These are phyloP conservation scores for Drosophila austrosaltans DNA, from an alignment of 2,888 invertebrate genomes.

Conservation along the genomic window DNA sequence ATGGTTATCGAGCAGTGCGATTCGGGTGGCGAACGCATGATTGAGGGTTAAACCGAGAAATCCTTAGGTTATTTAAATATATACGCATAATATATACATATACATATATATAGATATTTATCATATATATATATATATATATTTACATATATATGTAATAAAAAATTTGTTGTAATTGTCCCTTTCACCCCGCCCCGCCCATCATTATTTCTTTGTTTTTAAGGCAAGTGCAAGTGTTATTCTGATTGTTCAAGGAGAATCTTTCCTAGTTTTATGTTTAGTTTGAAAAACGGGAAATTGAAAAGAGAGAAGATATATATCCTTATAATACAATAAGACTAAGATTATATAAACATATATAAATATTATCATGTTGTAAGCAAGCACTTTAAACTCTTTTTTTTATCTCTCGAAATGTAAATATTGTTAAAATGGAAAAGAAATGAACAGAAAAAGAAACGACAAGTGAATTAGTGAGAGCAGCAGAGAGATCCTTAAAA, in stretches of 20 bases:
- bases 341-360: slow-evolving; percentile 42
- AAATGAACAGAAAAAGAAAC: slow-evolving; percentile 28
- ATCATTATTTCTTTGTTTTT: slow-evolving; percentile 46
- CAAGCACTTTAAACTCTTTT: slow-evolving; percentile 45
- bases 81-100: slow-evolving; percentile 19
- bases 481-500: slow-evolving; percentile 55
- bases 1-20: slow-evolving; percentile 88
- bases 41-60: slow-evolving; percentile 75
- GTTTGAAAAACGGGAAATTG: slow-evolving; percentile 24
- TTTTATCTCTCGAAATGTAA: slow-evolving; percentile 61
- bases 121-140: neutral
- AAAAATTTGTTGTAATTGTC: slow-evolving; percentile 67
- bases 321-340: slow-evolving; percentile 19
- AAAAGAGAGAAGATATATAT: slow-evolving; percentile 26
- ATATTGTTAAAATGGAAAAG: slow-evolving; percentile 66
- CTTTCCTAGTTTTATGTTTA: slow-evolving; percentile 53
- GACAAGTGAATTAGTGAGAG: slow-evolving; percentile 49
- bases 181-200: slow-evolving; percentile 23
- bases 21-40: slow-evolving; percentile 73
- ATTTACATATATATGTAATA: slow-evolving; percentile 40
- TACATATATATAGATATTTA: neutral
- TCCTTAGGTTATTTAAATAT: slow-evolving; percentile 29
- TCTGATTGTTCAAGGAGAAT: slow-evolving; percentile 53
- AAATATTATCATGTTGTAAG: slow-evolving; percentile 65
- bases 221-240: slow-evolving; percentile 59